Conservation (phyloP, 2,888 invertebrate species). For the Agrochola litura region DNA sequence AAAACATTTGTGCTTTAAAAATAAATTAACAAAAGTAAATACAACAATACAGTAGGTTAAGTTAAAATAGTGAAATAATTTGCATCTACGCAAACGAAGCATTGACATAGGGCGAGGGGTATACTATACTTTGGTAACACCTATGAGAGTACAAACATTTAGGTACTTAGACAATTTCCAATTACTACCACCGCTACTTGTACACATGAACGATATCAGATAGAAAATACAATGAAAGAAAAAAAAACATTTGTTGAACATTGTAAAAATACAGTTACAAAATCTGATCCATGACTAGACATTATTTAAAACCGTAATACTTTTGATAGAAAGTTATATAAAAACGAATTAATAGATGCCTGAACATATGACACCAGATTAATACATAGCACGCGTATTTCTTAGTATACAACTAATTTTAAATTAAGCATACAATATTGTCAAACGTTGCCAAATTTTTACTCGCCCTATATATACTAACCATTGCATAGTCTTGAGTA, state of each 20-base stretch:
- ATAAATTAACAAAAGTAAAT: conserved; percentile 90
- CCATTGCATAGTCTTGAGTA: conserved; percentile 81
- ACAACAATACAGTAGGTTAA: conserved; percentile 85
- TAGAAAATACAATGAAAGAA: conserved; percentile 63
- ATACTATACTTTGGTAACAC: conserved; percentile 72
- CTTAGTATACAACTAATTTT: conserved; percentile 74
- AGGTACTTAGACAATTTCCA: conserved; percentile 50
- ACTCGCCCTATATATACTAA: conserved; percentile 87
- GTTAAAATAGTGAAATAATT: conserved; percentile 77
- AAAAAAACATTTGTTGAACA: conserved; percentile 64
- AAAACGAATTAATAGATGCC: conserved; percentile 60
- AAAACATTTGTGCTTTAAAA: conserved; percentile 89
- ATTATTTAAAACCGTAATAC: conserved; percentile 64
- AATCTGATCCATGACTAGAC: conserved; percentile 84
- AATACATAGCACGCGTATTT: conserved; percentile 72
- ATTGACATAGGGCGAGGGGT: conserved; percentile 86
- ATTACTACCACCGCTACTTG: conserved; percentile 52
- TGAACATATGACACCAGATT: conserved; percentile 66
- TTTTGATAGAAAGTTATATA: conserved; percentile 62
- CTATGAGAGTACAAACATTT: conserved; percentile 58
- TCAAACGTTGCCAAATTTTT: conserved; percentile 84
- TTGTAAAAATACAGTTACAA: conserved; percentile 75
- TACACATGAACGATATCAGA: conserved; percentile 63
- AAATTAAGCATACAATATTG: conserved; percentile 86
- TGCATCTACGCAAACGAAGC: conserved; percentile 80